Evolutionary conservation across 2,888 invertebrate genomes (phyloP), one percentile per base, ranked within the genome.

Genomic region (Nemapogon koenigi): DNA sequence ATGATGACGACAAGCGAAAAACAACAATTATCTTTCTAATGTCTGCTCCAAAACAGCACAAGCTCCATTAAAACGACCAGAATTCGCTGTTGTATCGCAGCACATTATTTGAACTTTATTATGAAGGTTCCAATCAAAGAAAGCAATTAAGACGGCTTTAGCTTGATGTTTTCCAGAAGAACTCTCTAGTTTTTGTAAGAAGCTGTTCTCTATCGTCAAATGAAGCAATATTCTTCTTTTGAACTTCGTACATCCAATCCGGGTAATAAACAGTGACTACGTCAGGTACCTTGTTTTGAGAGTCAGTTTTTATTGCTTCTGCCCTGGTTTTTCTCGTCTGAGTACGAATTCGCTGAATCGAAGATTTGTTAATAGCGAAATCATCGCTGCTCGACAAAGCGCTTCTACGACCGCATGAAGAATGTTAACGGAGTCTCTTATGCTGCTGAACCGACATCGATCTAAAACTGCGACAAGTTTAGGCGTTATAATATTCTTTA

Each of bases 221-320:
- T 22, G 22, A 22, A 22, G 22, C 22, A 22, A 22, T 22, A 22
- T 28, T 28, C 28, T 28, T 28, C 28, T 28, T 28, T 28, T 28
- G 11, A 28, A 28, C 28, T 28, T 28, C 28, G 28, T 28, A 28
- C 28, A 28, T 28, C 28, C 28, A 28, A 31, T 31, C 31, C 16
- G n/a, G 16, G 31, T 31, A 31, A 16, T 31, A 31, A 7, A 31
- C 31, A 15, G 31, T 31, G 16, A 31, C 31, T 31, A 31, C 31
- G 31, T 31, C 31, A 31, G 31, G 31, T 16, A 31, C 6, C 13
- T 31, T 31, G 16, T 31, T 31, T 11, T 31, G 28, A 16, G 16
- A 31, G 16, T 31, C 31, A 31, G 15, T 31, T 31, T 31, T 31
- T 31, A 31, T 31, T 31, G 16, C 16, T 31, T 31, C 16, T 31